Base-by-base conservation (phyloP, 2,113 vertebrate genomes). In the Zosterops lateralis region DNA sequence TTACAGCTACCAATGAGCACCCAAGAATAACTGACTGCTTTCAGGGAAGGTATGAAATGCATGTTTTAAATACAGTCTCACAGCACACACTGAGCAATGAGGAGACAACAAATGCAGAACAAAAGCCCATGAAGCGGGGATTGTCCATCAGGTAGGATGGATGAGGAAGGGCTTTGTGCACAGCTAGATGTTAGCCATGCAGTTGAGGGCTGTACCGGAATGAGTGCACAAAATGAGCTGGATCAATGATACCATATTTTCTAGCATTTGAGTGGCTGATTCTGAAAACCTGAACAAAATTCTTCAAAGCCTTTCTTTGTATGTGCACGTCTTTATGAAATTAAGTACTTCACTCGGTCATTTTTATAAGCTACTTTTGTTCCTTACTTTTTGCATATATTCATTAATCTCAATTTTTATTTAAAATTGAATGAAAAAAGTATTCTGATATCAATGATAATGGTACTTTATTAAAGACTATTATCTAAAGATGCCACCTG, bases 341-440 rank as follows among this genome's bases (percentile, higher is more conserved):
- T 65, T 3, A 87, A 88, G 71, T 61, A 38, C 51, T 87, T 92
- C 32, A 54, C 31, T 83, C 4, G 3, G 54, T 56, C 53, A 47
- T 79, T 91, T 87, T 80, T 73, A 61, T 45, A 92, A 91, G 66
- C 26, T 76, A 48, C 45, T 77, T 82, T 70, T 92, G 40, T 87
- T 73, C 29, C 77, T 84, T 76, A 57, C 13, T 87, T 92, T 87
- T 89, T 77, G 66, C 18, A 51, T 53, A 29, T 77, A 50, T 24
- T 89, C 71, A 66, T 91, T 91, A 82, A 72, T 68, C 57, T 87
- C 72, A 25, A 44, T 75, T 84, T 92, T 91, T 89, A 79, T 75
- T 92, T 89, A 38, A 92, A 94, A 96, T 57, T 60, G 75, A 90
- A 92, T 72, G 8, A 12, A 54, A 70, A 53, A 85, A 89, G 9